Base-by-base conservation (phyloP, 2,797 vertebrate genomes). In the Propithecus deckenii region DNA sequence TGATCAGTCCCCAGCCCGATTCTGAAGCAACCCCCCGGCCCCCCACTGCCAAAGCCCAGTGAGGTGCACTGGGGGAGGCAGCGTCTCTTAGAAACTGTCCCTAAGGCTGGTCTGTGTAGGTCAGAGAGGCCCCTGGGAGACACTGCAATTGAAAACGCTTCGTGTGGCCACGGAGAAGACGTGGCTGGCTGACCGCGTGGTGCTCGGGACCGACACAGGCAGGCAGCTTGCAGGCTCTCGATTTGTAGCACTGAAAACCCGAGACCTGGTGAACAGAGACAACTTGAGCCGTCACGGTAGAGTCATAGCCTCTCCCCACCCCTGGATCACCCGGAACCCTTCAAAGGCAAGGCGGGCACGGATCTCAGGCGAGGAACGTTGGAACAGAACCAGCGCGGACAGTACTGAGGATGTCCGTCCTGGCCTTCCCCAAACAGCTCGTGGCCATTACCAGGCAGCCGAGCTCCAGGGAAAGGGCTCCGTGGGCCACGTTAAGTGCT, bases 81-180 rank as follows among this genome's bases (percentile, higher is more conserved):
- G 38, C 1, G 50, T n/a, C 30, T 38, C 48, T 67, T 25, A 35
- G 81, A 50, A 72, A 35, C 43, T 35, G 25, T 3, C 12, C 35
- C 11, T 10, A 52, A 7, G 28, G 28, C 67, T 57, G 30, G 25
- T 52, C 28, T 48, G 48, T 59, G 13, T 25, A 15, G 46, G 65
- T 52, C 23, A 22, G 52, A 35, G 57, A 65, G 50, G 61, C 0
- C 63, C 28, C 52, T 5, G 1, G 18, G 35, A 78, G 38, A 69
- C 9, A 4, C 38, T 23, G 61, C 8, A 2, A 46, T 6, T 10
- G 13, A 13, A 35, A 71, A 41, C 28, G 7, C 72, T 74, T 23
- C 65, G 0, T 2, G 46, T 0, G 1, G 28, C 28, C 2, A 0
- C 10, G 13, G 28, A 75, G 57, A 17, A 41, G 43, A n/a, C 0